phyloP scores from a whole-genome alignment of 2,797 vertebrate species.

The Onychomys torridus region DNA sequence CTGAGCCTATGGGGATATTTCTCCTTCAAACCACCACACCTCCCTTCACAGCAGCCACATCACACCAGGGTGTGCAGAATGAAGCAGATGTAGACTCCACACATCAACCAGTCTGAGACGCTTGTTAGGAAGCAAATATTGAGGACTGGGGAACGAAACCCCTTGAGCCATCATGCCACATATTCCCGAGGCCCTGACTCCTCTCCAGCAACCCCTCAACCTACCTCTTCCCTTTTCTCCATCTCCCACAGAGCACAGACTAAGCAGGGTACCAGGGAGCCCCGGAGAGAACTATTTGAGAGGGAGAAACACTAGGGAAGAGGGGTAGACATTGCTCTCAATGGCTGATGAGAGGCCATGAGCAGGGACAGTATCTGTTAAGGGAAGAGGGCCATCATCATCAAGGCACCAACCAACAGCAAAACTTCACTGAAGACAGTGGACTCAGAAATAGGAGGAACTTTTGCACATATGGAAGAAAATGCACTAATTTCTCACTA shows the following conservation, averaged over 20 bases:
- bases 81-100: no score
- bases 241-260: background rate
- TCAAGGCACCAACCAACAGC: background rate
- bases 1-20: background rate
- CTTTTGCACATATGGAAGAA: background rate
- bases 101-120: background rate
- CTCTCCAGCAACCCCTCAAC: background rate
- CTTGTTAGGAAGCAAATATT: background rate
- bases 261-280: background rate
- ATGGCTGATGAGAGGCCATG: background rate
- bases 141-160: background rate
- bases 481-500: background rate
- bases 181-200: background rate
- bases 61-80: background rate
- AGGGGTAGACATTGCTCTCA: background rate
- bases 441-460: background rate
- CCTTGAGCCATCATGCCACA: background rate
- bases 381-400: background rate
- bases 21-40: background rate
- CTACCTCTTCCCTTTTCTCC: background rate
- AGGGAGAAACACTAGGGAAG: background rate
- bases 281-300: background rate
- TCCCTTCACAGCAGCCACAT: background rate
- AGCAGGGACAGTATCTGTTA: background rate
- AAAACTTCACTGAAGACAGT: background rate